Conservation (phyloP, 2,888 invertebrate genomes). For the Podabrus alpinus region DNA sequence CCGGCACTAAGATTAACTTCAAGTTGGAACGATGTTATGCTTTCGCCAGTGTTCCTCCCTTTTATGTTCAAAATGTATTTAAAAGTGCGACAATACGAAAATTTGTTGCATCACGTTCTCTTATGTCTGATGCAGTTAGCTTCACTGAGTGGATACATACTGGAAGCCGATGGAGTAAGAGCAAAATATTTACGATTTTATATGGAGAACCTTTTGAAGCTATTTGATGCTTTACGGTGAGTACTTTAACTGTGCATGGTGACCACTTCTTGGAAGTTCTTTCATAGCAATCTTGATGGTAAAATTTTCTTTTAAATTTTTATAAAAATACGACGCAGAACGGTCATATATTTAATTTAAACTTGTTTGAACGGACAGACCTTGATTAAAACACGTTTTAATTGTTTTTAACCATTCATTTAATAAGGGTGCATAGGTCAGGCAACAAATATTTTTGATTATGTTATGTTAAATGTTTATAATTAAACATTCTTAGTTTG, state of each 20-base stretch:
- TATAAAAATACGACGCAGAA: too few species aligned
- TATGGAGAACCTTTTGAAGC: conserved; percentile 64
- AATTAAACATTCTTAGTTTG: too few species aligned
- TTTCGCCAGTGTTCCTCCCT: conserved; percentile 74
- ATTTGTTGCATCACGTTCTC: conserved; percentile 76
- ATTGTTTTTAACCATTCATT: too few species aligned
- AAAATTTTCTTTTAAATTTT: too few species aligned
- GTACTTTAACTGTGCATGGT: not conserved
- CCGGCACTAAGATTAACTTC: conserved; percentile 64
- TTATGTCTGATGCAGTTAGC: conserved; percentile 83
- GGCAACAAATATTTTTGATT: too few species aligned
- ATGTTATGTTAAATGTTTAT: too few species aligned
- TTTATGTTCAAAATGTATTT: conserved; percentile 83
- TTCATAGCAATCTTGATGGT: conserved; percentile 4
- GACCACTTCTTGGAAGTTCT: not conserved
- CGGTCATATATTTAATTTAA: too few species aligned
- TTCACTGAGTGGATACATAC: conserved; percentile 66
- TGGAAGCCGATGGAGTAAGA: conserved; percentile 57
- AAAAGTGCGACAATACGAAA: conserved; percentile 76
- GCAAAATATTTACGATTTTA: conserved; percentile 64
- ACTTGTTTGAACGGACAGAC: too few species aligned
- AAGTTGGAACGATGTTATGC: conserved; percentile 76
- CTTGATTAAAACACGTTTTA: too few species aligned
- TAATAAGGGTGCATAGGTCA: too few species aligned
- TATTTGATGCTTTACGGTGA: conserved; percentile 53